Evolutionary conservation across 2,113 vertebrate genomes (phyloP), one percentile per base, ranked within the genome.

Genomic region (Oryzias curvinotus): DNA sequence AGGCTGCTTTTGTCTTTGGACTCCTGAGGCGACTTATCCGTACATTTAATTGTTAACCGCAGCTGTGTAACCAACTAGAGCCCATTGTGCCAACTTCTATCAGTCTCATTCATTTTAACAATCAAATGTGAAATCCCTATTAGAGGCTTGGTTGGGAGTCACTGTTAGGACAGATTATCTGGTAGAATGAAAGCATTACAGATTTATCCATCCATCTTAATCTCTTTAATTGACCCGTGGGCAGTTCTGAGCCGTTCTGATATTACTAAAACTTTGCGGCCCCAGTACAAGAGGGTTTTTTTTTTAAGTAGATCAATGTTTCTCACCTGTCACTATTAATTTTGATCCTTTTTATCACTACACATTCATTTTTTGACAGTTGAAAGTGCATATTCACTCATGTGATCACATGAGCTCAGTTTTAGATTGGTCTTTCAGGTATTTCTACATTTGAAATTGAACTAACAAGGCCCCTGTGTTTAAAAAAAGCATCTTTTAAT

Each of bases 151-250:
- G 51, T 71, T 58, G 49, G 52, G 50, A 74, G 25, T 30, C 51
- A 72, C 19, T 3, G 61, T 85, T 70, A 81, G 52, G 49, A 61
- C 28, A 66, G 63, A 82, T 80, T 70, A 80, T 78, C 71, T 71
- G 66, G 45, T 67, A 42, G 57, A 69, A 83, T 71, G 66, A 81
- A 72, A 67, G 79, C 55, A 57, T 79, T 75, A 56, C 66, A 78
- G 26, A 75, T 77, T 77, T 69, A 80, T 81, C 73, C 73, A 65
- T 77, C 73, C 65, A 75, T 86, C 73, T 74, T 75, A 69, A 82
- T 78, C 73, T 71, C 58, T 57, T 16, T 57, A 81, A 84, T 78
- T 77, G 71, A 80, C 71, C 71, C 43, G 4, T 68, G 63, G 74
- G 64, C 64, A 54, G 48, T 54, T 68, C 53, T 48, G 30, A 65